These are phyloP conservation scores for Alectura lathami DNA, from an alignment of 2,113 vertebrate genomes.

Conservation along the genomic window DNA sequence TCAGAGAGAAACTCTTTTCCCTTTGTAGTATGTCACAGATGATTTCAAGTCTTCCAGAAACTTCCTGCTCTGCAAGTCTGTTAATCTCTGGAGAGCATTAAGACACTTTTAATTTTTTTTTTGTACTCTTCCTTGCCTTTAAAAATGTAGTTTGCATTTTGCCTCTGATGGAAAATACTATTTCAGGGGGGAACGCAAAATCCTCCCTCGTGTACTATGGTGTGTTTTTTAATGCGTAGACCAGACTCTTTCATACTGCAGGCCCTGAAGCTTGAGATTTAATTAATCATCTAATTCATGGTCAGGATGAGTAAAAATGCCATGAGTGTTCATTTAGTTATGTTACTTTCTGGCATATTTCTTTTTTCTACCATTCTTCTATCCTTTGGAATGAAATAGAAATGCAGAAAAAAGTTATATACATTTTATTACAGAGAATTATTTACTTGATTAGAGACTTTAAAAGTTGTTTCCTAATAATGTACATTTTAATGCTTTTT, in stretches of 20 bases:
- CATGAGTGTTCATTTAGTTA: background rate
- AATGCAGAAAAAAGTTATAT: background rate
- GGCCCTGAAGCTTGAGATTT: background rate
- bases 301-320: slow-evolving; percentile 9
- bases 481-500: background rate
- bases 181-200: background rate
- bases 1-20: background rate
- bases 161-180: background rate
- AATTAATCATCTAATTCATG: slow-evolving; percentile 16
- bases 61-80: background rate
- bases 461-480: background rate
- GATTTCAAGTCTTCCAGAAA: background rate
- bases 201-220: background rate
- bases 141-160: background rate
- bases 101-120: background rate
- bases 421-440: slow-evolving; percentile 5
- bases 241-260: background rate
- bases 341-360: background rate
- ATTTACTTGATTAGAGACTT: slow-evolving; percentile 3
- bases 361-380: background rate
- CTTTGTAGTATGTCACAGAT: background rate
- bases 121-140: background rate
- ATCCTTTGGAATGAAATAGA: background rate
- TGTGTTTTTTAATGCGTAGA: background rate
- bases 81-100: background rate